Evolutionary conservation across 30 jellyfish, hydroid and myxozoan species (phyloP).

Genomic region (Turritopsis rubra): DNA sequence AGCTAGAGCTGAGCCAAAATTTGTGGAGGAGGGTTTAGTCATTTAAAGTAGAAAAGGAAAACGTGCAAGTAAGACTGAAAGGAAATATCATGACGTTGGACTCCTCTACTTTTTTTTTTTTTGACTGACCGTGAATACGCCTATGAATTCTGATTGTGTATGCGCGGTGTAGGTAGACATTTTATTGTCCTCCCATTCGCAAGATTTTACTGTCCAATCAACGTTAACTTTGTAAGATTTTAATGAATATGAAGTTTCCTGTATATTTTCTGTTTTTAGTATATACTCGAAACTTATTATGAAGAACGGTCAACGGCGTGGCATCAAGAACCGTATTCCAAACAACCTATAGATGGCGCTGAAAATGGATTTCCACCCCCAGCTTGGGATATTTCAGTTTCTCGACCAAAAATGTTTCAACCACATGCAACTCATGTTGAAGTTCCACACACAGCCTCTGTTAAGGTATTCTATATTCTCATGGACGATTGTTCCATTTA

Average conservation of each 20-base stretch:
- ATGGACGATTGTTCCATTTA: not conserved
- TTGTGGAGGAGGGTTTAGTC: no score
- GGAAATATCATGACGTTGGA: no score
- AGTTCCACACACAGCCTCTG: constrained; percentile 88
- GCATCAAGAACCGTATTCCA: constrained; percentile 79
- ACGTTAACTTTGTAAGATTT: not conserved
- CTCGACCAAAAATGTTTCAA: constrained; percentile 52
- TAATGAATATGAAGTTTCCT: no score
- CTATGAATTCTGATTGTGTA: no score
- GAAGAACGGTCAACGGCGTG: constrained; percentile 66
- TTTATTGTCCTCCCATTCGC: no score
- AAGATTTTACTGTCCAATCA: not conserved
- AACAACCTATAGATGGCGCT: constrained; percentile 73
- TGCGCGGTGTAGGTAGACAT: not conserved
- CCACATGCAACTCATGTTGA: constrained; percentile 38
- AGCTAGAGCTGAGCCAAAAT: no score
- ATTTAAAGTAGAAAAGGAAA: no score
- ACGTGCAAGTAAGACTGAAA: no score
- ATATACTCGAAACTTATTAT: constrained; percentile 62
- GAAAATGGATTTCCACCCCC: constrained; percentile 64
- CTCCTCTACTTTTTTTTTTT: no score
- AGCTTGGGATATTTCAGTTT: constrained; percentile 57
- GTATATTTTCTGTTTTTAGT: constrained; percentile 8
- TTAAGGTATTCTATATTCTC: constrained; percentile 33
- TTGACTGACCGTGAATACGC: no score